Evolutionary conservation across 2,888 invertebrate species (phyloP).

Genomic region (Strigamia transsilvanica): DNA sequence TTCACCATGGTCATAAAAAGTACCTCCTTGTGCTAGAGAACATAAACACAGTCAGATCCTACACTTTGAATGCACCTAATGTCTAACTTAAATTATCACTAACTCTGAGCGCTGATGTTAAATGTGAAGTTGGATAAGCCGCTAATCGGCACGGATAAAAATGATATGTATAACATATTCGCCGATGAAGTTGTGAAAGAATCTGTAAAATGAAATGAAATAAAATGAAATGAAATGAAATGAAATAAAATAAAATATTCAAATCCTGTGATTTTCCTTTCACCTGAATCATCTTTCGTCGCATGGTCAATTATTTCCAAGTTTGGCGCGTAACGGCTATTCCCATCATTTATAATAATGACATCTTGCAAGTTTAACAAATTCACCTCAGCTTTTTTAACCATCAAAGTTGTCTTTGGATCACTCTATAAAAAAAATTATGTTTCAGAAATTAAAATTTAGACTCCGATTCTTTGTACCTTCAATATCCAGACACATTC

Average conservation of each 20-base stretch:
- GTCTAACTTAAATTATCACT: not conserved
- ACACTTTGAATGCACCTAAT: not conserved
- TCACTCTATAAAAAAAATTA: not conserved
- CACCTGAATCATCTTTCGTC: not conserved
- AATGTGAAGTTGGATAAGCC: not conserved
- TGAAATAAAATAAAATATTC: not conserved
- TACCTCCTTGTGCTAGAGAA: not conserved
- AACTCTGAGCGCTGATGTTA: not conserved
- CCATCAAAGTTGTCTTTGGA: constrained; percentile 7
- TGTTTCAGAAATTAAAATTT: not conserved
- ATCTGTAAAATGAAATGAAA: not conserved
- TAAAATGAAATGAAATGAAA: not conserved
- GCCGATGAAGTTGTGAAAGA: not conserved
- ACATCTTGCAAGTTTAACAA: not conserved
- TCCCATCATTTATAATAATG: not conserved
- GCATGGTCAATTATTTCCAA: not conserved
- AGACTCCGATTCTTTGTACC: not conserved
- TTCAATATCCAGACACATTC: constrained; percentile 36
- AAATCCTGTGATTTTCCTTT: not conserved
- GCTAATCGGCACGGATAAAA: not conserved
- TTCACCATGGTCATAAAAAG: not conserved
- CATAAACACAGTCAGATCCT: too few species aligned
- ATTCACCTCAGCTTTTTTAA: not conserved
- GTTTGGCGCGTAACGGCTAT: not conserved
- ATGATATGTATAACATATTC: not conserved